These are phyloP conservation scores for Zeuzera pyrina DNA, from an alignment of 2,888 invertebrate genomes.

Conservation along the genomic window DNA sequence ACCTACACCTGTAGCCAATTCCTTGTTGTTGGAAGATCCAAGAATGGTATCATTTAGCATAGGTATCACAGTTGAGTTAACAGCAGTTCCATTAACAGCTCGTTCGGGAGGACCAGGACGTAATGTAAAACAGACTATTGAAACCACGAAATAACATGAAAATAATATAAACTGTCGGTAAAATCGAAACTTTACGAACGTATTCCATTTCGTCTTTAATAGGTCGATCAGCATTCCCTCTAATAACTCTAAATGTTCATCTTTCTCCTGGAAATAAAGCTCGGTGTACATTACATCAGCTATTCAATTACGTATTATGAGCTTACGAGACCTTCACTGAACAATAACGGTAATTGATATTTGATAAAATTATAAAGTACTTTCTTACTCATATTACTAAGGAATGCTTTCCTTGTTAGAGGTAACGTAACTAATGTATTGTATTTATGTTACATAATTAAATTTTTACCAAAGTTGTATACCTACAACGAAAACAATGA, in stretches of 20 bases:
- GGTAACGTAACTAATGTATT: too few relatives aligned
- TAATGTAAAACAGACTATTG: constrained; percentile 89
- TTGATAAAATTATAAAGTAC: too few relatives aligned
- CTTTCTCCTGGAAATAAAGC: constrained; percentile 83
- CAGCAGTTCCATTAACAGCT: constrained; percentile 39
- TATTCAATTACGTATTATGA: too few relatives aligned
- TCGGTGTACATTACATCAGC: too few relatives aligned
- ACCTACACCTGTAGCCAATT: constrained; percentile 40
- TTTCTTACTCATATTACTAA: too few relatives aligned
- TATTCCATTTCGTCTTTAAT: constrained; percentile 97
- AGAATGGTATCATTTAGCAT: constrained; percentile 45
- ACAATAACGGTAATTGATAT: neutral
- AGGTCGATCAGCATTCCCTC: constrained; percentile 96
- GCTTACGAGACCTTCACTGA: too few relatives aligned
- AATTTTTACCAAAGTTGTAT: too few relatives aligned
- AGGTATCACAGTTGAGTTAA: constrained; percentile 41
- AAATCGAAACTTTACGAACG: constrained; percentile 95
- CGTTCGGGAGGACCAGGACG: constrained; percentile 84
- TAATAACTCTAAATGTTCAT: constrained; percentile 94
- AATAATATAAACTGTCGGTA: constrained; percentile 94
- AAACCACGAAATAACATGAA: constrained; percentile 90
- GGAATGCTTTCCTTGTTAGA: too few relatives aligned
- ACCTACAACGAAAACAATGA: too few relatives aligned
- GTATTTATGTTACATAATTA: too few relatives aligned
- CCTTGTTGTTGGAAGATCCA: too few relatives aligned